Evolutionary conservation across 2,888 invertebrate genomes (phyloP), one percentile per base, ranked within the genome.

Genomic region (Dasypogon diadema): DNA sequence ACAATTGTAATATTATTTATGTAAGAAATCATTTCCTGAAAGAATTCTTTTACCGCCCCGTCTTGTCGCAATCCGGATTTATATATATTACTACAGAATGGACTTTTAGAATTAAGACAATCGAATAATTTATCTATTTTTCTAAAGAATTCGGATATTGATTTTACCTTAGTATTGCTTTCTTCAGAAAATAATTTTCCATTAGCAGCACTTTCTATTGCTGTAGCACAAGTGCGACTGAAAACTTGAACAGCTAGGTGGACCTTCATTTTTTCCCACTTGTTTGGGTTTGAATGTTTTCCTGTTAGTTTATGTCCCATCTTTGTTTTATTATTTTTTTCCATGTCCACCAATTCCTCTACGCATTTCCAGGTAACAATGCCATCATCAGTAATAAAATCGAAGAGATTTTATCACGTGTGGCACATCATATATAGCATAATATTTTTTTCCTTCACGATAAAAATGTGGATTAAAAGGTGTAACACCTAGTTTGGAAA

Each of bases 261-360:
- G 10, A 70, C 70, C 46, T 55, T 74, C 48, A 77, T 75, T 60
- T 75, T 77, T 24, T 77, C 30, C 34, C 70, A 75, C 18, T 56
- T 75, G 24, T 77, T 77, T 18, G 74, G 70, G 22, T 16, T 54
- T 22, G 58, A 70, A 22, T 60, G 75, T 63, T 60, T 72, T 18
- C 21, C 30, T 10, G 51, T 72, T 42, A 77, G 54, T 51, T 73
- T 75, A n/a, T 60, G 73, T 56, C 65, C 56, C 56, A 77, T 54
- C 34, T 56, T 30, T 8, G 73, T 65, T n/a, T 30, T 30, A 21
- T 26, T 72, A 42, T 37, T 72, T 18, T 60, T 24, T 16, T 74
- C 76, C 16, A 68, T 65, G 0, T 37, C 48, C 37, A 2, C 37
- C 16, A 76, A 48, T 55, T 54, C 51, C 6, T 51, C 46, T 21